Base-by-base conservation (phyloP, 1,140 invertebrate species). In the Berghia stephanieae region DNA sequence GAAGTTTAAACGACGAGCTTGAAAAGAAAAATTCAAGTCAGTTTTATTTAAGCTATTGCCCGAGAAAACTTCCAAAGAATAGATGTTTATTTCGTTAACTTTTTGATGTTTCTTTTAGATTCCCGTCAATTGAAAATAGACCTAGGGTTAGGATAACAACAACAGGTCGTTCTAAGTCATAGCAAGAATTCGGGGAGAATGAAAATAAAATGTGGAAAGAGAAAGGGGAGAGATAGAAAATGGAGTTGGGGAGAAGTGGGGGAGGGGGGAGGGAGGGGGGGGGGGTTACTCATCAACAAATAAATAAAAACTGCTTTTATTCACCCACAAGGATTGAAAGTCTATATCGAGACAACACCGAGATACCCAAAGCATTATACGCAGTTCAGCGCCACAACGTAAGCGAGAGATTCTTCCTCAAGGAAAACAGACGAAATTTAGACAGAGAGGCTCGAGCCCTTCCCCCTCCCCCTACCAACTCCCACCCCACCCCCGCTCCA, bases 141-240 rank as follows among this genome's bases (percentile, higher is more conserved):
- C n/a, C n/a, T n/a, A n/a, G n/a, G n/a, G n/a, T n/a, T n/a, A n/a
- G n/a, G n/a, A n/a, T n/a, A n/a, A n/a, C n/a, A n/a, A n/a, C n/a
- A n/a, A n/a, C n/a, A n/a, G n/a, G n/a, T n/a, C n/a, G n/a, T n/a
- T n/a, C n/a, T n/a, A n/a, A n/a, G n/a, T n/a, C n/a, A n/a, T n/a
- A n/a, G n/a, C n/a, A n/a, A n/a, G n/a, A 18, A 18, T 10, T 63
- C 27, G 10, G 13, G 60, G 27, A 18, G 27, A 31, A 63, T 13
- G 27, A 13, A 18, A 63, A 18, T 63, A 18, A 8, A 63, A 63
- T 10, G 10, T 16, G 13, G 27, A 31, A 43, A 8, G 46, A 43
- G 46, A 8, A 71, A 43, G 46, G 68, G 46, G 34, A 71, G 68
- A 71, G 68, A 71, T 38, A 71, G 68, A 43, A n/a, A 43, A n/a